phyloP scores from a whole-genome alignment of 2,113 vertebrate genomes.

The Fukomys damarensis region DNA sequence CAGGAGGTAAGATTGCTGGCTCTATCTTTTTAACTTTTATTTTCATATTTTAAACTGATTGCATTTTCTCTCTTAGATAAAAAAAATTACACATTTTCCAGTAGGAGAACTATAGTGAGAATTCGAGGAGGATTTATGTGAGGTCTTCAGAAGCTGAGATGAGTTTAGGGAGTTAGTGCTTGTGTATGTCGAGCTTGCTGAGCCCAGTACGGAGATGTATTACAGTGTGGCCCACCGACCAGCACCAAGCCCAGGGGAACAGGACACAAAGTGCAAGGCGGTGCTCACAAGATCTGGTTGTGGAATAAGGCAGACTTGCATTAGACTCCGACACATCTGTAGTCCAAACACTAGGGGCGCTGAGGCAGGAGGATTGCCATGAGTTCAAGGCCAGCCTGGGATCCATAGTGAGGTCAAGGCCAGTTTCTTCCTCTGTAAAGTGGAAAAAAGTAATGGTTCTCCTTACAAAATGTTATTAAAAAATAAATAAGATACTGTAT shows the following conservation, averaged over 20 bases:
- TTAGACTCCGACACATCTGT: not conserved
- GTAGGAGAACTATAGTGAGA: not conserved
- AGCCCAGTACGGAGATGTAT: not conserved
- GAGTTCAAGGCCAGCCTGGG: not conserved
- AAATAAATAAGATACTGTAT: not conserved
- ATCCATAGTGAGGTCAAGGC: not conserved
- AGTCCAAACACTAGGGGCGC: not conserved
- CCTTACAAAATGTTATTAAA: not conserved
- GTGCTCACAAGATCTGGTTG: not conserved
- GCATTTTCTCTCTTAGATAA: conserved; percentile 20
- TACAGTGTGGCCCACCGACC: not conserved
- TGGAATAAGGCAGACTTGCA: not conserved
- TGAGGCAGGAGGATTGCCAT: not conserved
- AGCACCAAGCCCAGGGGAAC: not conserved
- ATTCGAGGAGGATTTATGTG: not conserved
- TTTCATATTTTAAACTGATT: not conserved
- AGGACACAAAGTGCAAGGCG: not conserved
- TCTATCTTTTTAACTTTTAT: not conserved
- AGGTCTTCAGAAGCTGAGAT: not conserved
- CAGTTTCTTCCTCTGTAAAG: not conserved
- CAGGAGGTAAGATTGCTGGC: not conserved
- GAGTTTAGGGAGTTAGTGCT: not conserved
- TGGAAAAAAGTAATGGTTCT: not conserved
- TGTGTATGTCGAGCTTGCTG: not conserved
- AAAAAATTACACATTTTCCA: not conserved